A percentile compares a stretch with the other conserved stretches of the same genome.
Evolutionary conservation across 2,888 invertebrate genomes (phyloP).

Genomic region (Hydrotaea cyrtoneurina): DNA sequence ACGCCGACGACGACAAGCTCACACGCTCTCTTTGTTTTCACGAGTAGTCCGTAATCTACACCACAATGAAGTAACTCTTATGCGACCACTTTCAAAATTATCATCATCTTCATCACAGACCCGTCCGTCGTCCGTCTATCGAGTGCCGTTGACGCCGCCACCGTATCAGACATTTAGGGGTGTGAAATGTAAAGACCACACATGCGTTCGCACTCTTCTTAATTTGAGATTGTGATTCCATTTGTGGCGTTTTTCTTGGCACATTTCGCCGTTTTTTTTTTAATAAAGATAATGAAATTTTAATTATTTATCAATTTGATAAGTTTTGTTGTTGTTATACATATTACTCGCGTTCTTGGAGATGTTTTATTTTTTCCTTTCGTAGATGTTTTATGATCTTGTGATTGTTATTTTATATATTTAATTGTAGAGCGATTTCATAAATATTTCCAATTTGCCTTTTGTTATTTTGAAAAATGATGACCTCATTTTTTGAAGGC

Average conservation of each 20-base stretch:
- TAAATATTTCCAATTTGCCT: neutral
- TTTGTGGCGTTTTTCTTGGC: neutral
- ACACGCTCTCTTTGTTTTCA: neutral
- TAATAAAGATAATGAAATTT: constrained; percentile 23
- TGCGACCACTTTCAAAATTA: neutral
- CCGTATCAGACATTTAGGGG: constrained; percentile 38
- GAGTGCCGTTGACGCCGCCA: neutral
- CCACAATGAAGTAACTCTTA: constrained; percentile 6
- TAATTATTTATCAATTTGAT: constrained; percentile 40
- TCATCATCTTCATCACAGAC: neutral
- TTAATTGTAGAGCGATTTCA: too few species aligned
- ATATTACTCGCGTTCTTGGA: neutral
- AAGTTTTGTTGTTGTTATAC: constrained; percentile 2
- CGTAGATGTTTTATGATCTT: neutral
- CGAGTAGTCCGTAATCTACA: neutral
- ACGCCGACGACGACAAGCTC: neutral
- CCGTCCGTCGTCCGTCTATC: neutral
- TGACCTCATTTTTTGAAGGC: constrained; percentile 18
- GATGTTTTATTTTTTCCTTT: too few species aligned
- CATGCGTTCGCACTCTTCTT: neutral
- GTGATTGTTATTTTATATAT: neutral
- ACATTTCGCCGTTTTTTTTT: neutral
- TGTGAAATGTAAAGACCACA: constrained; percentile 55
- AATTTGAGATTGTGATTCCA: constrained; percentile 5
- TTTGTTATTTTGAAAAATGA: constrained; percentile 6